Percentiles rank a stretch among this genome's conserved stretches.
Evolutionary conservation across 2,888 invertebrate genomes (phyloP).

Genomic region (Scelioninae gen. 1): DNA sequence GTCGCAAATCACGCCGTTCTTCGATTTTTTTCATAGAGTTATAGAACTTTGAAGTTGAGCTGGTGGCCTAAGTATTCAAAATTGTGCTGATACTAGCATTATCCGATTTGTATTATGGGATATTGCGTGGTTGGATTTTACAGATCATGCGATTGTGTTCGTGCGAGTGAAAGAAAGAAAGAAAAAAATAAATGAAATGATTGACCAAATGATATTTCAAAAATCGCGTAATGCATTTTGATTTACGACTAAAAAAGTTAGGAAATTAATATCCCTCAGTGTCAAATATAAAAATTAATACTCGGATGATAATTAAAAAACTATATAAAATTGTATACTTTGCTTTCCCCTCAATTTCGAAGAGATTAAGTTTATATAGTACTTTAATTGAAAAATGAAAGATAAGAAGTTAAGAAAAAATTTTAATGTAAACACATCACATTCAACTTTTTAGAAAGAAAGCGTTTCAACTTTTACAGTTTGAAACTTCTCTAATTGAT

Average conservation of each 20-base stretch:
- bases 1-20: conserved; percentile 9
- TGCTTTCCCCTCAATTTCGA: neutral
- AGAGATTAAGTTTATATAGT: neutral
- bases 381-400: neutral
- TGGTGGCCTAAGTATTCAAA: conserved; percentile 60
- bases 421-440: conserved; percentile 14
- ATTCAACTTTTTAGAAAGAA: conserved; percentile 6
- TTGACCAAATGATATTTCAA: conserved; percentile 11
- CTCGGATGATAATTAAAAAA: neutral
- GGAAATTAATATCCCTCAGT: neutral
- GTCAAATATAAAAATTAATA: neutral
- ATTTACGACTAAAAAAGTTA: neutral
- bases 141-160: conserved; percentile 25
- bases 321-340: neutral
- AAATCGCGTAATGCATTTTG: neutral
- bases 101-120: conserved; percentile 53
- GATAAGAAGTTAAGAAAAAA: neutral
- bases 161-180: conserved; percentile 2
- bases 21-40: conserved; percentile 42
- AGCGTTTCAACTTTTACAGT: conserved; percentile 13
- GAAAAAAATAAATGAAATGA: conserved; percentile 17
- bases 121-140: conserved; percentile 48
- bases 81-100: conserved; percentile 62
- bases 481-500: conserved; percentile 27
- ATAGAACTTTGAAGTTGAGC: conserved; percentile 53